These are phyloP conservation scores for Alsophila aescularia DNA, from an alignment of 2,888 invertebrate genomes.

Conservation along the genomic window DNA sequence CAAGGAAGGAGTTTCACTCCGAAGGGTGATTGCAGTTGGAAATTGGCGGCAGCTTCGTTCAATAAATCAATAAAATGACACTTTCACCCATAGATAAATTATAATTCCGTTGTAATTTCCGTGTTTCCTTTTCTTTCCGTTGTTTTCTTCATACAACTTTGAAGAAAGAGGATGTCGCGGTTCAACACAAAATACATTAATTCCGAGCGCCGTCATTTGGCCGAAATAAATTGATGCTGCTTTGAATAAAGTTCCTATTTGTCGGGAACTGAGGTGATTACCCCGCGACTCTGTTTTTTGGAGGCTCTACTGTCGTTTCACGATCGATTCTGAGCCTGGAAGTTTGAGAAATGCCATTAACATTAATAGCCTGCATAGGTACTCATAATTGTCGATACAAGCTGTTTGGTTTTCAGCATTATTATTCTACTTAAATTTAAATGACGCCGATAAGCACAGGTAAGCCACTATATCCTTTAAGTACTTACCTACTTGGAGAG, in stretches of 20 bases:
- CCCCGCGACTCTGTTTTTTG: slow-evolving; percentile 43
- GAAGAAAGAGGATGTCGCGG: slow-evolving; percentile 33
- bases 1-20: no score
- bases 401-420: no score
- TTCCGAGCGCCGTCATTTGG: slow-evolving; percentile 60
- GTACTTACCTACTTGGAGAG: no score
- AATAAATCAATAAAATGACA: not conserved
- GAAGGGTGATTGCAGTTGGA: not conserved
- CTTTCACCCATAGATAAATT: slow-evolving; percentile 11
- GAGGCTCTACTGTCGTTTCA: slow-evolving; percentile 36
- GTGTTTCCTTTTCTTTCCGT: slow-evolving; percentile 27
- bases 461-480: no score
- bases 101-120: slow-evolving; percentile 30
- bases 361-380: no score
- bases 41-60: not conserved
- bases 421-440: no score
- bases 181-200: slow-evolving; percentile 51
- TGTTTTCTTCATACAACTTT: slow-evolving; percentile 20
- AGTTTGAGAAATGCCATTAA: no score
- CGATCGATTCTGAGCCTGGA: slow-evolving; percentile 26
- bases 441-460: no score
- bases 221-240: slow-evolving; percentile 65
- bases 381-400: no score
- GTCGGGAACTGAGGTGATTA: slow-evolving; percentile 62
- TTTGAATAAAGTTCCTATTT: slow-evolving; percentile 74